Base-by-base conservation (phyloP, 2,888 invertebrate species). In the Seira musarum region DNA sequence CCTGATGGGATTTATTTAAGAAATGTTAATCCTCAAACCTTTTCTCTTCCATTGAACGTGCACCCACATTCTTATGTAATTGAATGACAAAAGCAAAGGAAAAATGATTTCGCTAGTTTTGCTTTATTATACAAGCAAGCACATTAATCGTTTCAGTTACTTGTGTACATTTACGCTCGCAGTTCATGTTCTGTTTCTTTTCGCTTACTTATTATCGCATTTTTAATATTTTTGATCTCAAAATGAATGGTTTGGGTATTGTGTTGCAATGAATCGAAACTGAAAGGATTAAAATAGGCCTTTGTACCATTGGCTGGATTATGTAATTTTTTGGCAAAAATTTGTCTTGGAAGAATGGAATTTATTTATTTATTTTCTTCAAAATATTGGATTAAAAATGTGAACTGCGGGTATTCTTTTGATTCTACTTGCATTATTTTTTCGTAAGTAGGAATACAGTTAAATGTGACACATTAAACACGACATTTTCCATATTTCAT, bases 1-100 rank as follows among this genome's bases (percentile, higher is more conserved):
- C 60, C 60, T 53, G 68, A 71, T 66, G 73, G 64, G 71, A 73
- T 72, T 65, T 30, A 30, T 30, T 30, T 30, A 65, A 65, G 65
- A 65, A 65, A 65, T 65, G 65, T 24, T 65, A 65, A 65, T 65
- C 65, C 65, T 5, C 30, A n/a, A 65, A 30, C 65, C 35, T 65
- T 65, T 65, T 35, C 65, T 30, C 35, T 65, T 35, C 65, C 8
- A 30, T 30, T 30, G 30, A 8, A 30, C 30, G 53, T 53, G 53
- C 53, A 53, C 53, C 53, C 53, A 53, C 53, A 53, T 53, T 53
- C 53, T 53, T 53, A 53, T 8, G 53, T 53, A 53, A 53, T 53
- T 30, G 30, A 30, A 30, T 30, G 30, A 30, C 30, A 30, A 30
- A 30, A 30, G 30, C 8, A 30, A 8, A 30, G 30, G 30, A 30